Evolutionary conservation across 2,797 vertebrate genomes (phyloP).

Genomic region (Sciurus vulgaris): DNA sequence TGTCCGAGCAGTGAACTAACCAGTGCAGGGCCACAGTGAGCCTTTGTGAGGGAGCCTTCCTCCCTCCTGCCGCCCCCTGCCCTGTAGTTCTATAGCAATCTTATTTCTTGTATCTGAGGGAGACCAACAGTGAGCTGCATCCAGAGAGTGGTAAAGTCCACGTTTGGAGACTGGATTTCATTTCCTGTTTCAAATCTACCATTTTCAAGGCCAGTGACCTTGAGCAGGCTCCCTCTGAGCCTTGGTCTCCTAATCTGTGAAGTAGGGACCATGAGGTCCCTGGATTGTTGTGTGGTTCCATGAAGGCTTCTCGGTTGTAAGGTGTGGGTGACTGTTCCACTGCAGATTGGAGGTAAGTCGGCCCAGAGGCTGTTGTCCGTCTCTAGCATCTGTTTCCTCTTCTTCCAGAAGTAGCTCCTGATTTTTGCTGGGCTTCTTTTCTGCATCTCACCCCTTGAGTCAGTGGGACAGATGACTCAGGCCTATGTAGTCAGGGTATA

Average conservation of each 20-base stretch:
- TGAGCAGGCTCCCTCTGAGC: not conserved
- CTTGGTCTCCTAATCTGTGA: not conserved
- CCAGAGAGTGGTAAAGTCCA: not conserved
- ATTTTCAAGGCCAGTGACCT: not conserved
- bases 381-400: not conserved
- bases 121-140: not conserved
- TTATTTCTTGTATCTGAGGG: not conserved
- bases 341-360: not conserved
- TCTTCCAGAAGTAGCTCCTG: not conserved
- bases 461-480: not conserved
- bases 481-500: not conserved
- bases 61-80: not conserved
- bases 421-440: not conserved
- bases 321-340: fast-evolving
- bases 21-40: not conserved
- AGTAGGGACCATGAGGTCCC: not conserved
- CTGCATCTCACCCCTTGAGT: not conserved
- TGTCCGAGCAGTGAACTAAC: not conserved
- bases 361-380: not conserved
- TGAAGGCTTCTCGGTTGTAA: not conserved
- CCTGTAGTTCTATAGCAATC: not conserved
- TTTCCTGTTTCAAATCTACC: not conserved
- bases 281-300: not conserved
- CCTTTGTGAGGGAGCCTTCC: not conserved
- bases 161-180: not conserved